Conservation (phyloP, 2,797 vertebrate species). For the Enteromius mattozi region DNA sequence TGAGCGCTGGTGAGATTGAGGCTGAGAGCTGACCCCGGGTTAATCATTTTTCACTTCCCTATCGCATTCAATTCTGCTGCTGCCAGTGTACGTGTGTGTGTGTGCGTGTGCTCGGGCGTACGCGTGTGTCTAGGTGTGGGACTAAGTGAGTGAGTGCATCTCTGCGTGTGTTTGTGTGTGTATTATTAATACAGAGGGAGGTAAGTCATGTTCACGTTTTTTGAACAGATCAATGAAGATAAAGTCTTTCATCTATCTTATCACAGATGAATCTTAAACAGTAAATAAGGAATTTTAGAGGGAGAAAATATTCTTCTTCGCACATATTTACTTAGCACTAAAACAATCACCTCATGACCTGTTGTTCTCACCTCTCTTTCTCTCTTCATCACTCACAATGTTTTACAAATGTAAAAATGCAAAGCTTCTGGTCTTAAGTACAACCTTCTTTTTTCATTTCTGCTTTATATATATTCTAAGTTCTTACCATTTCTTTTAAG, state of each 20-base stretch:
- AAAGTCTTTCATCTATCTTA: conserved; percentile 44
- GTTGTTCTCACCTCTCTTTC: background rate
- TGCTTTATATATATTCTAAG: background rate
- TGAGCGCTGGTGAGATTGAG: conserved; percentile 84
- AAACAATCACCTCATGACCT: conserved; percentile 20
- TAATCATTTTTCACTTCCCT: conserved; percentile 89
- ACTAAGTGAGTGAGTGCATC: conserved; percentile 52
- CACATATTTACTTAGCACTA: conserved; percentile 15
- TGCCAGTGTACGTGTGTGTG: conserved; percentile 58
- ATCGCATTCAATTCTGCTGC: conserved; percentile 83
- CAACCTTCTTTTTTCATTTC: background rate
- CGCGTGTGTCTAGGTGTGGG: conserved; percentile 43
- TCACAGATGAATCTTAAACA: conserved; percentile 37
- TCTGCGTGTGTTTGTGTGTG: conserved; percentile 52
- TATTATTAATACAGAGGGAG: conserved; percentile 33
- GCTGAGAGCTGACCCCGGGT: conserved; percentile 86
- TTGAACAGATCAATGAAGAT: conserved; percentile 38
- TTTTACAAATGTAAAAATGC: conserved; percentile 16
- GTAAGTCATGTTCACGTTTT: conserved; percentile 30
- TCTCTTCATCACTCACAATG: background rate
- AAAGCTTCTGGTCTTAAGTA: conserved; percentile 6
- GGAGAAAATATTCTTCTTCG: conserved; percentile 8
- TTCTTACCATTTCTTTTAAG: conserved; percentile 7
- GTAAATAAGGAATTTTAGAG: conserved; percentile 27
- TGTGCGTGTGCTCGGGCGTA: conserved; percentile 55